A percentile compares a stretch with the other conserved stretches of the same genome.
phyloP scores from a whole-genome alignment of 2,797 vertebrate species.

The Leuciscus waleckii region DNA sequence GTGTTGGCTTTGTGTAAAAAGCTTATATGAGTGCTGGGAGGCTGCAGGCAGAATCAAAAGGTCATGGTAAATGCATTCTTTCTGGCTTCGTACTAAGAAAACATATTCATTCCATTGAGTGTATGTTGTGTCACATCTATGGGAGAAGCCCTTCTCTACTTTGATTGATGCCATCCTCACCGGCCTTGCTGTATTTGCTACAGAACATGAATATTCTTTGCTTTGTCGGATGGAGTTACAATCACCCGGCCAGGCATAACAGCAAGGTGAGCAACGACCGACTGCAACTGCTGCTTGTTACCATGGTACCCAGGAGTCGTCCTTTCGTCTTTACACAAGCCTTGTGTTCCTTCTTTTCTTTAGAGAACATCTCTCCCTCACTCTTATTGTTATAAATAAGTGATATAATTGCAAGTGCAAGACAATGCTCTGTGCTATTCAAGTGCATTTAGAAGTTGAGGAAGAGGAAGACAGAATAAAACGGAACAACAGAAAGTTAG shows the following conservation, averaged over 20 bases:
- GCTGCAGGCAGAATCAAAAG: conserved; percentile 36
- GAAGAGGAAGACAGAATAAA: conserved; percentile 48
- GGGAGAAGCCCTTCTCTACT: conserved; percentile 14
- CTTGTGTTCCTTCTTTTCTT: conserved; percentile 36
- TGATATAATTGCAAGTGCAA: conserved; percentile 65
- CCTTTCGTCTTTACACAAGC: conserved; percentile 17
- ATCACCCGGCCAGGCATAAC: conserved; percentile 54
- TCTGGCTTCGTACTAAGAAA: conserved; percentile 7
- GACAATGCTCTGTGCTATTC: conserved; percentile 60
- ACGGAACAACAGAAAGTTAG: conserved; percentile 38
- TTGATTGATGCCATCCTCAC: conserved; percentile 44
- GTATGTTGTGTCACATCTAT: conserved; percentile 2
- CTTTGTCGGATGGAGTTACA: conserved; percentile 58
- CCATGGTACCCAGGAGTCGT: conserved; percentile 52
- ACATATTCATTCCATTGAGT: conserved; percentile 28
- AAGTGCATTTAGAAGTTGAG: conserved; percentile 49
- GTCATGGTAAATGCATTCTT: conserved; percentile 44
- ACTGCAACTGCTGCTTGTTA: conserved; percentile 55
- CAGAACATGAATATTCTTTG: conserved; percentile 53
- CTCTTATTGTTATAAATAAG: conserved; percentile 68
- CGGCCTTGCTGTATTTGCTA: neutral
- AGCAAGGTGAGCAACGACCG: conserved; percentile 62
- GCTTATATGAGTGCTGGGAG: conserved; percentile 7
- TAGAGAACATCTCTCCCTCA: conserved; percentile 46
- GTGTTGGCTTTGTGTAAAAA: conserved; percentile 24